phyloP scores from a whole-genome alignment of 1,140 invertebrate genomes.

The Temnothorax curvispinosus region DNA sequence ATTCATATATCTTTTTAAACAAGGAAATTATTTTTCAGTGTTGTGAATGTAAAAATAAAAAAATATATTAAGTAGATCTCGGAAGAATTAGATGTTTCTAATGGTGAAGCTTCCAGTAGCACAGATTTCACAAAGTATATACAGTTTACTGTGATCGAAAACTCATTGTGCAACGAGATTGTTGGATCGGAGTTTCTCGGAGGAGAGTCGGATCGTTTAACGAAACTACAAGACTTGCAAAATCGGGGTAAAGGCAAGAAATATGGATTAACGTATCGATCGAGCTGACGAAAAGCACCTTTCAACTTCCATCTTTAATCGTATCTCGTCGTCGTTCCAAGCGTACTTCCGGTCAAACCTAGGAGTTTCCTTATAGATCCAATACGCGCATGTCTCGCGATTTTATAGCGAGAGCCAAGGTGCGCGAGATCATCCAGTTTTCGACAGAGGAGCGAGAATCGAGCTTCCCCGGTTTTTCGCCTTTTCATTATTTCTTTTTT shows the following conservation, averaged over 20 bases:
- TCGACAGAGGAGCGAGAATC: constrained; percentile 2
- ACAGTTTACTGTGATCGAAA: not conserved
- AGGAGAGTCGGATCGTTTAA: not conserved
- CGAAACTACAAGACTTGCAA: not conserved
- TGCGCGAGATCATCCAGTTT: constrained; percentile 19
- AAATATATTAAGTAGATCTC: not conserved
- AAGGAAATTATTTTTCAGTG: not conserved
- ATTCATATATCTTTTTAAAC: not conserved
- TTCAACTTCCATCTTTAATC: not conserved
- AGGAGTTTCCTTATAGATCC: not conserved
- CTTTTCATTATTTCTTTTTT: not conserved
- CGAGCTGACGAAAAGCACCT: not conserved
- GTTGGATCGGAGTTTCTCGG: not conserved
- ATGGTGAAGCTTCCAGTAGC: not conserved
- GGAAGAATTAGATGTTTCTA: not conserved
- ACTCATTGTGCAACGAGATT: not conserved
- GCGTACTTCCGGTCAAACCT: not conserved
- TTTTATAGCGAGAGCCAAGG: not conserved
- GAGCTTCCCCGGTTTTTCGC: not conserved
- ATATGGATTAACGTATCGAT: not conserved
- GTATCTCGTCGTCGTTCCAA: not conserved
- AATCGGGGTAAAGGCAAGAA: not conserved
- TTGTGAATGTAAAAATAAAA: not conserved
- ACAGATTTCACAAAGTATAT: not conserved
- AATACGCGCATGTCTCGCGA: not conserved